phyloP scores from a whole-genome alignment of 2,888 invertebrate genomes.

The Minunthozetes semirufus region DNA sequence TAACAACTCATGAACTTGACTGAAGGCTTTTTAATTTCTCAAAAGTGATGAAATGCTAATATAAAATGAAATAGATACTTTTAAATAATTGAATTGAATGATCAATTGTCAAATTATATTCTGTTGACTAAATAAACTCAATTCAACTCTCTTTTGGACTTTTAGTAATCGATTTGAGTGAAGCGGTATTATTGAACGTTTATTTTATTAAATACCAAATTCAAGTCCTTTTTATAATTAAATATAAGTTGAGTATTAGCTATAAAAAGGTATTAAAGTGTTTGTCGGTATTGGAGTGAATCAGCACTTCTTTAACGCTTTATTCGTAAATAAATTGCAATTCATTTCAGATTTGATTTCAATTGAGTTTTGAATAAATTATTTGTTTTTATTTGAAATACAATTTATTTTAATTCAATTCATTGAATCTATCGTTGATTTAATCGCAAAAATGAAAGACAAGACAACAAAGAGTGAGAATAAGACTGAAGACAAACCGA shows the following conservation, averaged over 20 bases:
- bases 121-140: too few species aligned
- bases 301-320: conserved; percentile 18
- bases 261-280: neutral
- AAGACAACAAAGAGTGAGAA: conserved; percentile 20
- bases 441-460: neutral
- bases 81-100: too few species aligned
- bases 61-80: too few species aligned
- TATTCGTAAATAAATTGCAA: neutral
- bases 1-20: too few species aligned
- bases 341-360: neutral
- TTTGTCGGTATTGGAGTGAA: conserved; percentile 7
- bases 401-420: neutral
- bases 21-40: too few species aligned
- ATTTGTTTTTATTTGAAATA: neutral
- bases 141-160: too few species aligned
- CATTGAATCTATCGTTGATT: neutral
- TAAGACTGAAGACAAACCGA: conserved; percentile 44
- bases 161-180: too few species aligned
- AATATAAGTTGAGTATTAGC: neutral
- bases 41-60: too few species aligned
- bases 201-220: neutral
- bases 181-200: too few species aligned
- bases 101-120: too few species aligned
- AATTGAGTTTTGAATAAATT: neutral
- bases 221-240: neutral